Evolutionary conservation across 2,113 vertebrate species (phyloP), one percentile per base, ranked within the genome.

Genomic region (Uropsilus gracilis): DNA sequence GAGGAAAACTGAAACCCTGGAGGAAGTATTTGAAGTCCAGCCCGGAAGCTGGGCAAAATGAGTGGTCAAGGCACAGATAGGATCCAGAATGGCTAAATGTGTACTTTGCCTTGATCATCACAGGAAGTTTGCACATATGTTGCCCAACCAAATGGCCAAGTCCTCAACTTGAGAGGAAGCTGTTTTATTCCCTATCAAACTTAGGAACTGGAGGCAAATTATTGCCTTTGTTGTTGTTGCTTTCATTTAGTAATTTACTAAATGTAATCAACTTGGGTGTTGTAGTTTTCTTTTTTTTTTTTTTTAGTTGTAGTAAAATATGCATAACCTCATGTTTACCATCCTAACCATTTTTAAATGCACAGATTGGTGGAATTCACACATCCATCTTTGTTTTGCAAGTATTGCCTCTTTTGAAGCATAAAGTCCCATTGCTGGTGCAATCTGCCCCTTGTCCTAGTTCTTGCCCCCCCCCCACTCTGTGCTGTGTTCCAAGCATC

Each of bases 51-150:
- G 32, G 66, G 26, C 46, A 72, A 59, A 37, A 76, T 30, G 32
- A 66, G 8, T 5, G n/a, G 12, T 77, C 69, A 81, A 39, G 91
- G 8, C 34, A 48, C 16, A 82, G 26, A 18, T 0, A 1, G 14
- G 28, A 44, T 13, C 8, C 44, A 0, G 10, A 11, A 37, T 64
- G 9, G 75, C 30, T 22, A 53, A 28, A 59, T 7, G 22, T 11
- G 17, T 3, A 12, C 11, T 0, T 1, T 11, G 53, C 28, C 12
- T 3, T 0, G 17, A 28, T 30, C 18, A 55, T 57, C 37, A 16
- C 12, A 73, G 61, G 24, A 34, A 6, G 18, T 18, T 28, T 16
- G 12, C 16, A 32, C 10, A 34, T 14, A 32, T 3, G 0, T 12
- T 30, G 10, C 42, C 4, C 6, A 20, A 13, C 30, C 28, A 59